Evolutionary conservation across 2,888 invertebrate species (phyloP).

Genomic region (Chaetogeoica ovagalla): DNA sequence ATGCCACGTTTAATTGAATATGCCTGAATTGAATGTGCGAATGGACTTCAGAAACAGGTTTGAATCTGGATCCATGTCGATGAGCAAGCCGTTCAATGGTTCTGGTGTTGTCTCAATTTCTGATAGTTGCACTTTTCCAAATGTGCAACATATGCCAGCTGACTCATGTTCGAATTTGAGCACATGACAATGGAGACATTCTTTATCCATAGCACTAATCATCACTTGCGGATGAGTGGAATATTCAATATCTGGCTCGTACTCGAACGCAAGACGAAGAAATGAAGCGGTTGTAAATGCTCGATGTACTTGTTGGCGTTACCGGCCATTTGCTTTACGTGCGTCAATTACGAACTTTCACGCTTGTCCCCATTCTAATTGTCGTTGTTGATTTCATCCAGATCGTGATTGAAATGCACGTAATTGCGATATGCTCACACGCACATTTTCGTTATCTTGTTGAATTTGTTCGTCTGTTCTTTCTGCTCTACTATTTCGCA

Average conservation of each 20-base stretch:
- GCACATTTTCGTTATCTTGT: no score
- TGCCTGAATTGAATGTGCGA: neutral
- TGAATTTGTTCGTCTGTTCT: no score
- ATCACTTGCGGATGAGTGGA: no score
- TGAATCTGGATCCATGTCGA: neutral
- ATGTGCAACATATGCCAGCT: no score
- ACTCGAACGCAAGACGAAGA: conserved; percentile 56
- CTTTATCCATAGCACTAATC: neutral
- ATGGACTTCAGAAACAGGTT: neutral
- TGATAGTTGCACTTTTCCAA: no score
- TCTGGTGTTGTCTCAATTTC: no score
- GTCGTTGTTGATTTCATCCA: no score
- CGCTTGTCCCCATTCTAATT: neutral
- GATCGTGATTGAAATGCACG: no score
- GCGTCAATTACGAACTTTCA: neutral
- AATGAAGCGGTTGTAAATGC: conserved; percentile 54
- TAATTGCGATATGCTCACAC: no score
- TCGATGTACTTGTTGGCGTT: conserved; percentile 27
- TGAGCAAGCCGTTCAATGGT: neutral
- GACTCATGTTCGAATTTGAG: no score
- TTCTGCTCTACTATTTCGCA: no score
- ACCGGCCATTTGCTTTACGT: conserved; percentile 23
- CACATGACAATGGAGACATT: neutral
- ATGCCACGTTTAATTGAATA: no score
- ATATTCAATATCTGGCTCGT: conserved; percentile 56